A percentile compares a stretch with the other conserved stretches of the same genome.
These are phyloP conservation scores for Drosophila pseudotalamancana DNA, from an alignment of 2,888 invertebrate genomes.

Conservation along the genomic window DNA sequence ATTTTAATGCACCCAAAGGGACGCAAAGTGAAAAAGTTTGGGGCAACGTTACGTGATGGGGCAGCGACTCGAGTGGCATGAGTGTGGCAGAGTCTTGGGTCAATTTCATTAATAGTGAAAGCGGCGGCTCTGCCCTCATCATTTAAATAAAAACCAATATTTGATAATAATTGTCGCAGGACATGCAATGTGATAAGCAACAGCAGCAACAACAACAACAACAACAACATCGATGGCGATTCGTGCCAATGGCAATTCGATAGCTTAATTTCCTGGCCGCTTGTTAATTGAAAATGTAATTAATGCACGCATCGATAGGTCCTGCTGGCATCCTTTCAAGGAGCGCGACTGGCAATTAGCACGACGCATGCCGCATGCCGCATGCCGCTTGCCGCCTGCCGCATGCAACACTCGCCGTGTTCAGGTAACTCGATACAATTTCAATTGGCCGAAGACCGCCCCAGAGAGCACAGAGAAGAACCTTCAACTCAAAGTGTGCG, in stretches of 20 bases:
- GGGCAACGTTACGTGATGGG: slow-evolving; percentile 66
- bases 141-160: slow-evolving; percentile 74
- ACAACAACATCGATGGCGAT: slow-evolving; percentile 1
- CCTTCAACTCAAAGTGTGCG: slow-evolving; percentile 65
- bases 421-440: slow-evolving; percentile 69
- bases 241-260: slow-evolving; percentile 72
- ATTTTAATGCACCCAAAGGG: slow-evolving; percentile 83
- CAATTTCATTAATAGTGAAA: slow-evolving; percentile 76
- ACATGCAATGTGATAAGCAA: slow-evolving; percentile 63
- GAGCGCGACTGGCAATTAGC: slow-evolving; percentile 64
- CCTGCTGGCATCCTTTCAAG: slow-evolving; percentile 35
- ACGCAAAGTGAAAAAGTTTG: slow-evolving; percentile 69
- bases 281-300: slow-evolving; percentile 81
- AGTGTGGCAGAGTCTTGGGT: slow-evolving; percentile 10
- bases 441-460: slow-evolving; percentile 64
- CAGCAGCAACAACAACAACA: neutral
- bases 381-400: slow-evolving; percentile 34
- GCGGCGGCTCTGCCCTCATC: slow-evolving; percentile 50
- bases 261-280: slow-evolving; percentile 77
- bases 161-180: slow-evolving; percentile 76
- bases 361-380: slow-evolving; percentile 45
- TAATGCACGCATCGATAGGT: slow-evolving; percentile 72
- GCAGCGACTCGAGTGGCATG: slow-evolving; percentile 16
- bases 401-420: slow-evolving; percentile 55
- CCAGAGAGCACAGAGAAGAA: slow-evolving; percentile 7